Base-by-base conservation (phyloP, 2,113 vertebrate genomes). In the Mugil cephalus region DNA sequence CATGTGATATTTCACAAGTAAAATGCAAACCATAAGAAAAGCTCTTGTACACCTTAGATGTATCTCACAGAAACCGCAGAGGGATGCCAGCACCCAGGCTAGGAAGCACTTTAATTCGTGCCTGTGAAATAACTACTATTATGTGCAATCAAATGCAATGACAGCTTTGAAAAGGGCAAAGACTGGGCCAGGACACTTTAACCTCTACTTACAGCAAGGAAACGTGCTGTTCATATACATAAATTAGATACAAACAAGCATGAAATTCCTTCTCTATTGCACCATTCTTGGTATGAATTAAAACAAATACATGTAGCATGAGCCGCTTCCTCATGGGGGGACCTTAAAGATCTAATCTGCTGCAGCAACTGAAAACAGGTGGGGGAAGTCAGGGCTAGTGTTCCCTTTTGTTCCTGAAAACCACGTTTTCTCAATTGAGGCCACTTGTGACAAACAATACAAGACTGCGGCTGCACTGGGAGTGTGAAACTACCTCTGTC, bases 321-420 rank as follows among this genome's bases (percentile, higher is more conserved):
- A 52, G 15, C 4, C 19, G 47, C 18, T 50, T 21, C 19, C 47
- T 19, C 4, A 45, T 15, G 6, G 13, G 7, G 43, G 11, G 43
- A 9, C 10, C 17, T 17, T 3, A 48, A 11, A 39, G 21, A 55
- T 51, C 35, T 36, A 48, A 77, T 71, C 7, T 56, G 47, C 61
- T 36, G 48, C 34, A 47, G 48, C 51, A 71, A 82, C 60, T 82
- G 34, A 19, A 82, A 82, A 71, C 72, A 86, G 66, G 72, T 74
- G 77, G 36, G 58, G 18, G 30, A 52, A 51, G 54, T 30, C 7
- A 39, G 2, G 47, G 17, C 4, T 18, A 45, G 19, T 19, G 19
- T 38, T 15, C 5, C 5, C 15, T 68, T 69, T 69, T 59, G 17
- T 43, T 66, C 4, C 13, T 6, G 9, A 60, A 67, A 66, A 21